Evolutionary conservation across 1,140 invertebrate genomes (phyloP).

Genomic region (Drosophila melanogaster): DNA sequence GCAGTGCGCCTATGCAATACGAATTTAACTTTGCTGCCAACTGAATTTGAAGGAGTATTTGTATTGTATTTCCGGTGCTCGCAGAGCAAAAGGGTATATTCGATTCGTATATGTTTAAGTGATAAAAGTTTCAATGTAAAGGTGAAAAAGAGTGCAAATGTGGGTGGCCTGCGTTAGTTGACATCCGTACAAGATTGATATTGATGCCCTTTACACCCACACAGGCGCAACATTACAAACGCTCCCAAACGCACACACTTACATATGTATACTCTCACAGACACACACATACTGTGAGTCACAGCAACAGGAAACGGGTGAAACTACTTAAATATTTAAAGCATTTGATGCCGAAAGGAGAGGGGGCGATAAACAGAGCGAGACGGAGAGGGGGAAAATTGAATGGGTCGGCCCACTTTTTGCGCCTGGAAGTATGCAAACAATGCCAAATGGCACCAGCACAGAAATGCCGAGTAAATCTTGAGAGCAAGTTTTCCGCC

Average conservation of each 20-base stretch:
- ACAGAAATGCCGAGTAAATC: constrained; percentile 37
- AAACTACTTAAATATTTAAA: constrained; percentile 79
- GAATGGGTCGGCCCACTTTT: constrained; percentile 35
- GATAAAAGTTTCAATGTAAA: constrained; percentile 7
- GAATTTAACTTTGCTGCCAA: too few species aligned
- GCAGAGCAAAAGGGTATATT: not conserved
- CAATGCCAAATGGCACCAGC: constrained; percentile 46
- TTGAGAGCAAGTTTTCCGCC: constrained; percentile 36
- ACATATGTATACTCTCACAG: not conserved
- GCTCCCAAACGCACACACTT: constrained; percentile 28
- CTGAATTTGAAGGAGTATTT: too few species aligned
- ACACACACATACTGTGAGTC: constrained; percentile 21
- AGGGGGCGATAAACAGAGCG: not conserved
- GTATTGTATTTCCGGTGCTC: too few species aligned
- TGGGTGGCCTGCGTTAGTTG: constrained; percentile 22
- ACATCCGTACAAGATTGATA: constrained; percentile 48
- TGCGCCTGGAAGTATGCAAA: constrained; percentile 36
- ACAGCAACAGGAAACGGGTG: constrained; percentile 48
- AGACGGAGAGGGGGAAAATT: constrained; percentile 21
- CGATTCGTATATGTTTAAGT: not conserved
- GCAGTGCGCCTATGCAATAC: too few species aligned
- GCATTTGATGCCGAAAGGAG: constrained; percentile 53
- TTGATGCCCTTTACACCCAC: constrained; percentile 46
- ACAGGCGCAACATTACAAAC: constrained; percentile 6
- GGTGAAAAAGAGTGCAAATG: not conserved